phyloP scores from a whole-genome alignment of 1,140 invertebrate species.

The Drosophila arawakana region DNA sequence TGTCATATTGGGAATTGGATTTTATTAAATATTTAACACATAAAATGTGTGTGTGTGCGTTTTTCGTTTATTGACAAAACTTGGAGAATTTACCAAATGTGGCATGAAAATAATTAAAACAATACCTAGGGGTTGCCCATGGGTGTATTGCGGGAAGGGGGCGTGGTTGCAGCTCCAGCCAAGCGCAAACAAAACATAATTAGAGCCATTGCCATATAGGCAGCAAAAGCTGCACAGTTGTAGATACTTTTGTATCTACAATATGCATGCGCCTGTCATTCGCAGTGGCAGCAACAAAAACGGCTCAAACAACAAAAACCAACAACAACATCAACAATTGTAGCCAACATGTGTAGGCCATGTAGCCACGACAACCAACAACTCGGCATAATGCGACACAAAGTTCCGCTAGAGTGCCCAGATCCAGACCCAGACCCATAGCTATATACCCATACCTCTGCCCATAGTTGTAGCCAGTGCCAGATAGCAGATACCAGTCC shows the following conservation, averaged over 20 bases:
- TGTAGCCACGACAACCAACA: constrained; percentile 75
- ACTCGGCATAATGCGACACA: constrained; percentile 76
- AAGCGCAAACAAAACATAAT: constrained; percentile 77
- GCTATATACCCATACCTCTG: constrained; percentile 13
- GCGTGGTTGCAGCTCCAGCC: constrained; percentile 48
- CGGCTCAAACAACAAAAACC: constrained; percentile 19
- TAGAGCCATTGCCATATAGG: constrained; percentile 43
- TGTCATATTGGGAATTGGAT: not conserved
- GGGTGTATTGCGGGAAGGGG: not conserved
- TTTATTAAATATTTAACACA: constrained; percentile 38
- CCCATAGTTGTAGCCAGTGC: not conserved
- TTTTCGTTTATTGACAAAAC: constrained; percentile 62
- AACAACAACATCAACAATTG: constrained; percentile 60
- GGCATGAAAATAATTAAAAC: constrained; percentile 65
- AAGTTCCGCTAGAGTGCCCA: constrained; percentile 78
- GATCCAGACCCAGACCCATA: constrained; percentile 50
- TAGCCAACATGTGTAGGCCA: constrained; percentile 71
- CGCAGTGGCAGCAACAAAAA: constrained; percentile 32
- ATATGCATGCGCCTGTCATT: constrained; percentile 55
- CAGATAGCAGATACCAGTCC: constrained; percentile 22
- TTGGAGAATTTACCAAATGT: constrained; percentile 42
- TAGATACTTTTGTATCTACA: constrained; percentile 69
- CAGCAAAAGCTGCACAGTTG: constrained; percentile 36
- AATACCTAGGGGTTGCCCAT: constrained; percentile 12
- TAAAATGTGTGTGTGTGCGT: constrained; percentile 21